Percentiles rank a stretch among this genome's conserved stretches.
These are phyloP conservation scores for Zaprionus bogoriensis DNA, from an alignment of 2,888 invertebrate species.

Conservation along the genomic window DNA sequence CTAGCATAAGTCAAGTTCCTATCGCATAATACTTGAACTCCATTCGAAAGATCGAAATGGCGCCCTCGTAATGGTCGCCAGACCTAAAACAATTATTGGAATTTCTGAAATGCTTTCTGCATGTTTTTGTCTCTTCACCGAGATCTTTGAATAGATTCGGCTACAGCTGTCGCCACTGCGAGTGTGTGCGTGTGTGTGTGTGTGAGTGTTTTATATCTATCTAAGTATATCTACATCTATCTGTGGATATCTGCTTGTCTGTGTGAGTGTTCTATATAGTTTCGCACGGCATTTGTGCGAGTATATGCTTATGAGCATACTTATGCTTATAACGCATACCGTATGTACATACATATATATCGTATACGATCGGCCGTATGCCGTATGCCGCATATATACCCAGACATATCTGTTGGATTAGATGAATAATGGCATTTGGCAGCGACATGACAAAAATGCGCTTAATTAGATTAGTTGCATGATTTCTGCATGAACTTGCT, in stretches of 20 bases:
- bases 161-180: constrained; percentile 21
- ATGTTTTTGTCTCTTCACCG: constrained; percentile 20
- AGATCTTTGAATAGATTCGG: constrained; percentile 41
- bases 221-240: background rate
- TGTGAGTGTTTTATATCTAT: constrained; percentile 4
- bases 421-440: constrained; percentile 64
- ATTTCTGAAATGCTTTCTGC: constrained; percentile 41
- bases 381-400: background rate
- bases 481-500: constrained; percentile 59
- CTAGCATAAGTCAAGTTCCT: background rate
- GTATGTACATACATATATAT: background rate
- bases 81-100: constrained; percentile 54
- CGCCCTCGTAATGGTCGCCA: constrained; percentile 10
- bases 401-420: constrained; percentile 45
- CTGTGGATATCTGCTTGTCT: background rate
- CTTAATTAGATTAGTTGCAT: constrained; percentile 73
- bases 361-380: constrained; percentile 1
- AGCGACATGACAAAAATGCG: constrained; percentile 67
- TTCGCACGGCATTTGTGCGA: background rate
- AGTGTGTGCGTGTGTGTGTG: background rate
- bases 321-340: background rate
- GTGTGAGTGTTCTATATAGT: background rate
- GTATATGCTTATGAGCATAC: constrained; percentile 10
- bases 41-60: background rate
- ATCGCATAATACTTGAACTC: background rate